phyloP scores from a whole-genome alignment of 2,113 vertebrate genomes.

The Okapia johnstoni region DNA sequence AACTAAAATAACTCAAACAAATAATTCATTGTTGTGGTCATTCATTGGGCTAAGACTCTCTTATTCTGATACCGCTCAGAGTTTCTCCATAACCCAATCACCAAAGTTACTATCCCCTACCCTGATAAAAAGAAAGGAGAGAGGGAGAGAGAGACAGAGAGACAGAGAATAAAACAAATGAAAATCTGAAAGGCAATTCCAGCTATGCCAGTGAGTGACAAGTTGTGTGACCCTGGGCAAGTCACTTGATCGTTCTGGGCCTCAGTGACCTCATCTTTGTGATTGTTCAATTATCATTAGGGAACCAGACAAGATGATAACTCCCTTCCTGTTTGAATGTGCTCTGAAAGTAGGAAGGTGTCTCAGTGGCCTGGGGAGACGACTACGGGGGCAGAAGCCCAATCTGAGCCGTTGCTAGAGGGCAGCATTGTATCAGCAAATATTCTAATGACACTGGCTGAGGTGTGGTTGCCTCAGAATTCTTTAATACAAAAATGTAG shows the following conservation, averaged over 20 bases:
- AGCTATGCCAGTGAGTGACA: background rate
- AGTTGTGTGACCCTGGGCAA: background rate
- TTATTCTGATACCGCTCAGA: conserved; percentile 2
- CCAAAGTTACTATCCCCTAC: background rate
- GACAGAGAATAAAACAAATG: background rate
- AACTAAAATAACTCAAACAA: background rate
- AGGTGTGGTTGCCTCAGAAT: background rate
- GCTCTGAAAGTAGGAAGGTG: background rate
- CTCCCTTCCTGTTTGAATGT: background rate
- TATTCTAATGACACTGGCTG: conserved; percentile 20
- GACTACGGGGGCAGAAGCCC: background rate
- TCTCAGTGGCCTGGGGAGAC: background rate
- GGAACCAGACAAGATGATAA: background rate
- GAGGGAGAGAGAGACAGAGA: too few relatives aligned
- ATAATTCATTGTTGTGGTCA: background rate
- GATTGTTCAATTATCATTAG: background rate
- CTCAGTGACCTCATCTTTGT: background rate
- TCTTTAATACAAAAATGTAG: background rate
- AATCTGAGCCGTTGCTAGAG: conserved; percentile 59
- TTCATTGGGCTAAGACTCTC: background rate
- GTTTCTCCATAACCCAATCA: background rate
- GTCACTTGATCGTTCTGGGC: background rate
- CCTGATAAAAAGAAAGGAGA: background rate
- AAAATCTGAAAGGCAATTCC: background rate
- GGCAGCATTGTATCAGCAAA: conserved; percentile 67